Evolutionary conservation across 53 echinoderm and acorn worm species (phyloP).

Genomic region (Apostichopus leukothele): DNA sequence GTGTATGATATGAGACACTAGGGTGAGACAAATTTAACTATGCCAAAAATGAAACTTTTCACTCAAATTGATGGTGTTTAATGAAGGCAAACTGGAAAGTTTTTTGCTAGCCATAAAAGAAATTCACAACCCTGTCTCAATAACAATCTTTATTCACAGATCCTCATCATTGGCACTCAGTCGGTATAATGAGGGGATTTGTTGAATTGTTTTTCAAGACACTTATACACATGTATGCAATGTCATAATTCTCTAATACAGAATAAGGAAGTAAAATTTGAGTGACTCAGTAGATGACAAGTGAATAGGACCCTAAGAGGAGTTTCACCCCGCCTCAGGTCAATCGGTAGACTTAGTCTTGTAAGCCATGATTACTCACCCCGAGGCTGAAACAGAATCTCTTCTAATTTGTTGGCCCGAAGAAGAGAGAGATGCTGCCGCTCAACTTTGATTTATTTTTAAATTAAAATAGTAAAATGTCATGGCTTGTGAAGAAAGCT

Average conservation of each 20-base stretch:
- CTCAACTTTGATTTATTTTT: conserved; percentile 47
- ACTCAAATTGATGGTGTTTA: too few species aligned
- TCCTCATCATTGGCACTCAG: not conserved
- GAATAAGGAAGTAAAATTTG: too few species aligned
- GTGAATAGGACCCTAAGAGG: conserved; percentile 5
- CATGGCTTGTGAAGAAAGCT: conserved; percentile 34
- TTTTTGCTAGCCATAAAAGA: too few species aligned
- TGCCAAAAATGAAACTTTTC: too few species aligned
- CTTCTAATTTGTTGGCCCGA: conserved; percentile 34
- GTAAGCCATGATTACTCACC: conserved; percentile 31
- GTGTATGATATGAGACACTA: too few species aligned
- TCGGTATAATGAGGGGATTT: not conserved
- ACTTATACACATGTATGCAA: too few species aligned
- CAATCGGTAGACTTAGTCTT: not conserved
- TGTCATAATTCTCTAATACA: too few species aligned
- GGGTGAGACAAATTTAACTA: too few species aligned
- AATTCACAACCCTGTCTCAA: too few species aligned
- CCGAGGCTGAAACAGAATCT: conserved; percentile 35
- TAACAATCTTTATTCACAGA: too few species aligned
- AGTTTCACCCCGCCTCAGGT: conserved; percentile 39
- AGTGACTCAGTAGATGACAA: conserved; percentile 6
- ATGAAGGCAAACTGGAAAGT: too few species aligned
- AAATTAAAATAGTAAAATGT: conserved; percentile 44
- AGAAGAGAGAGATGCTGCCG: conserved; percentile 21
- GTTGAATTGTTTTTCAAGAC: too few species aligned